These are phyloP conservation scores for Pseudococcus jackbeardsleyi DNA, from an alignment of 2,888 invertebrate species.

Conservation along the genomic window DNA sequence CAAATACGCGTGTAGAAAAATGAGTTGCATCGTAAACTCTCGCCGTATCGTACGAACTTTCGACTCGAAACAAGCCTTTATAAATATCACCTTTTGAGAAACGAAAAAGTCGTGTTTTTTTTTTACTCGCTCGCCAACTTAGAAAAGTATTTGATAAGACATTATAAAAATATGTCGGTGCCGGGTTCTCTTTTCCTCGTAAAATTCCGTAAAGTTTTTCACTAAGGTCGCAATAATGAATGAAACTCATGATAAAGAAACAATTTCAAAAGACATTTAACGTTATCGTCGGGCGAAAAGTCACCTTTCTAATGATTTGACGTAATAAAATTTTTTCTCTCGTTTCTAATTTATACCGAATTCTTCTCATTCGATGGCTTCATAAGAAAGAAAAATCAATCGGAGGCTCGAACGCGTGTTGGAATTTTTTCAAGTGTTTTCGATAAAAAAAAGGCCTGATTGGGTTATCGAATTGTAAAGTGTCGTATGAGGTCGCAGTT, in stretches of 20 bases:
- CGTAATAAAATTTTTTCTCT: background rate
- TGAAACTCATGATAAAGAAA: background rate
- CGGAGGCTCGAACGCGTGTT: background rate
- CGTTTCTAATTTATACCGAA: background rate
- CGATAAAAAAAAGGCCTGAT: background rate
- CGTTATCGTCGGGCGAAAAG: background rate
- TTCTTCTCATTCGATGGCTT: background rate
- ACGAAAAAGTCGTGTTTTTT: background rate
- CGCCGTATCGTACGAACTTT: background rate
- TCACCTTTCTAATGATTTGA: background rate
- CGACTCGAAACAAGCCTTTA: background rate
- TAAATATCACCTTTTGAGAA: background rate
- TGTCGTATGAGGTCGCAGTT: background rate
- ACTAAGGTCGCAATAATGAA: background rate
- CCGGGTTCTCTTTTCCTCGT: background rate
- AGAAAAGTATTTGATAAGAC: conserved; percentile 5
- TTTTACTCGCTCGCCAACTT: background rate
- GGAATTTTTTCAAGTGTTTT: background rate
- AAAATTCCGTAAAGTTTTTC: background rate
- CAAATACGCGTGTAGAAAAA: background rate
- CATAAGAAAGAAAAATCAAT: background rate
- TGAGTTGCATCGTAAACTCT: background rate
- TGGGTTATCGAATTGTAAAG: background rate
- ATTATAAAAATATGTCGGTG: conserved; percentile 8
- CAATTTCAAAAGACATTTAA: background rate